These are phyloP conservation scores for Orthosia gracilis DNA, from an alignment of 2,888 invertebrate genomes.

Conservation along the genomic window DNA sequence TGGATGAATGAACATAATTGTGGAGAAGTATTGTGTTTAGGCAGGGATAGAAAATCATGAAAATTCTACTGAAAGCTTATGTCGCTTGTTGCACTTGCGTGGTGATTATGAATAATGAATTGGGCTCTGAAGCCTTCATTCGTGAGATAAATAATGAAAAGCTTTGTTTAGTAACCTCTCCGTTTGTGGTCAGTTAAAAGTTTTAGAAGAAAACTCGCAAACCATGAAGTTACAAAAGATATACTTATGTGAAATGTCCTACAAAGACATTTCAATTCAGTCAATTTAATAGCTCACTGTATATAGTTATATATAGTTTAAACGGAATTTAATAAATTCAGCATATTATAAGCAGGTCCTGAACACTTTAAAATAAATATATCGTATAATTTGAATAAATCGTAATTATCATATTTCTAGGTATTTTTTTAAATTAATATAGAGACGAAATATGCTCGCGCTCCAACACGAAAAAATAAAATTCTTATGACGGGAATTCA, in stretches of 20 bases:
- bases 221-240: background rate
- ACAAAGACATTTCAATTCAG: background rate
- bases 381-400: constrained; percentile 3
- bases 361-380: background rate
- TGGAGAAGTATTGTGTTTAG: constrained; percentile 2
- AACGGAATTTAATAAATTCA: background rate
- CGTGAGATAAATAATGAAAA: background rate
- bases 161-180: background rate
- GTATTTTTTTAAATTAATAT: too few species aligned
- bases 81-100: background rate
- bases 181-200: background rate
- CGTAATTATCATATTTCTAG: too few species aligned
- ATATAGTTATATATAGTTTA: too few species aligned
- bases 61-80: constrained; percentile 3
- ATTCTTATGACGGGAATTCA: background rate
- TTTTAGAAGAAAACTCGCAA: background rate
- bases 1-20: constrained; percentile 33
- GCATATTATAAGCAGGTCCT: background rate
- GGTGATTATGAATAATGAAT: background rate
- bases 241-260: too few species aligned
- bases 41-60: background rate
- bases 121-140: background rate
- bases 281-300: background rate
- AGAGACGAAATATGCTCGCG: too few species aligned
- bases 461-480: too few species aligned